phyloP scores from a whole-genome alignment of 2,888 invertebrate species.

The Philaethria dido region DNA sequence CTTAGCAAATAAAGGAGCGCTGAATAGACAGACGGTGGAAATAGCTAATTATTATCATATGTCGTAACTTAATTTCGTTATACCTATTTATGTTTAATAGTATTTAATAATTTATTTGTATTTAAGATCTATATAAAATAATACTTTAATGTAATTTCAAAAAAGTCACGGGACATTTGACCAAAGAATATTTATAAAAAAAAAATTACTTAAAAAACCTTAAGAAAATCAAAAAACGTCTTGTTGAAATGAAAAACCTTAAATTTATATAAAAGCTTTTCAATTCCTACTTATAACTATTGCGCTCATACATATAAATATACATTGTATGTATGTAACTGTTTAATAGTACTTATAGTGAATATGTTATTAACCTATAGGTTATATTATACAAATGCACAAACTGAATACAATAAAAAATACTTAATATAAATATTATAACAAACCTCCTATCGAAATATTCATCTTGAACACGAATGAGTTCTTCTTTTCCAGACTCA shows the following conservation, averaged over 20 bases:
- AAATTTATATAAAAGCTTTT: too few relatives aligned
- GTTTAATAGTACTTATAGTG: not conserved
- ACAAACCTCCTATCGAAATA: conserved; percentile 71
- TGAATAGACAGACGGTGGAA: not conserved
- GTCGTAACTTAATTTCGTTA: not conserved
- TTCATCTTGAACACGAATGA: conserved; percentile 68
- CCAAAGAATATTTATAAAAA: too few relatives aligned
- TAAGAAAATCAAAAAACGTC: too few relatives aligned
- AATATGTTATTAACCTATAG: not conserved
- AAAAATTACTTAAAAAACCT: too few relatives aligned
- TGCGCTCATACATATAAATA: not conserved
- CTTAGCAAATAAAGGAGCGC: not conserved
- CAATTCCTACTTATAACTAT: too few relatives aligned
- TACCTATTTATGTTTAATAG: not conserved
- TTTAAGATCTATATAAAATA: not conserved
- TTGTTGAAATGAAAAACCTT: too few relatives aligned
- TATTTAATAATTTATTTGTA: not conserved
- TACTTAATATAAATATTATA: not conserved
- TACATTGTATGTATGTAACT: too few relatives aligned
- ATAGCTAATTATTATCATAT: not conserved
- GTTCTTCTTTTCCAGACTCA: conserved; percentile 74
- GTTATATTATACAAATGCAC: not conserved
- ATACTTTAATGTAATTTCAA: too few relatives aligned
- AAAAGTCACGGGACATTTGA: not conserved
- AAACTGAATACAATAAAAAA: not conserved